Conservation (phyloP, 2,888 invertebrate genomes). For the Parnassius glacialis region DNA sequence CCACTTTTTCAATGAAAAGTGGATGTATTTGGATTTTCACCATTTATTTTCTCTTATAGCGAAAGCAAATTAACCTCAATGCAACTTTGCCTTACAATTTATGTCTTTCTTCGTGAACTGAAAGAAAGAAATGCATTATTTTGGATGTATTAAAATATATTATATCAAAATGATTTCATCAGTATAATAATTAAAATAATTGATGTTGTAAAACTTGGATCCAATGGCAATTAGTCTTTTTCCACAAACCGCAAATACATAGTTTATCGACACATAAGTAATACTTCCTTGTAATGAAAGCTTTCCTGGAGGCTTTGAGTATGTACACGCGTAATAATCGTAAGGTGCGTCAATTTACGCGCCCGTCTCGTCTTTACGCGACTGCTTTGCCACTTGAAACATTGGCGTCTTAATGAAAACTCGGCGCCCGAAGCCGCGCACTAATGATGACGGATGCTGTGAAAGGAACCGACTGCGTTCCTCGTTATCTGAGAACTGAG, state of each 20-base stretch:
- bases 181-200: too few relatives aligned
- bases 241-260: too few relatives aligned
- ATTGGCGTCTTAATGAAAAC: constrained; percentile 73
- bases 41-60: neutral
- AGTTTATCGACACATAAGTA: neutral
- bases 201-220: too few relatives aligned
- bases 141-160: too few relatives aligned
- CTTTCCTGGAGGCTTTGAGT: constrained; percentile 6
- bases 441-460: constrained; percentile 75
- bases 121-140: neutral
- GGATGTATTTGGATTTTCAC: constrained; percentile 7
- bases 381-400: constrained; percentile 59
- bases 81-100: neutral
- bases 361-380: constrained; percentile 38
- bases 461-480: constrained; percentile 63
- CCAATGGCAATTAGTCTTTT: too few relatives aligned
- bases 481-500: constrained; percentile 70
- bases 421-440: constrained; percentile 59
- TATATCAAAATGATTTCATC: too few relatives aligned
- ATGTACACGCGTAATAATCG: constrained; percentile 35
- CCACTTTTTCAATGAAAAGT: constrained; percentile 21
- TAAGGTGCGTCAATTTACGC: constrained; percentile 46
- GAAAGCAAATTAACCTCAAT: constrained; percentile 3
- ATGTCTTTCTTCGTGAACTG: neutral
- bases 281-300: constrained; percentile 12